These are phyloP conservation scores for Spea bombifrons DNA, from an alignment of 2,113 vertebrate genomes.

Conservation along the genomic window DNA sequence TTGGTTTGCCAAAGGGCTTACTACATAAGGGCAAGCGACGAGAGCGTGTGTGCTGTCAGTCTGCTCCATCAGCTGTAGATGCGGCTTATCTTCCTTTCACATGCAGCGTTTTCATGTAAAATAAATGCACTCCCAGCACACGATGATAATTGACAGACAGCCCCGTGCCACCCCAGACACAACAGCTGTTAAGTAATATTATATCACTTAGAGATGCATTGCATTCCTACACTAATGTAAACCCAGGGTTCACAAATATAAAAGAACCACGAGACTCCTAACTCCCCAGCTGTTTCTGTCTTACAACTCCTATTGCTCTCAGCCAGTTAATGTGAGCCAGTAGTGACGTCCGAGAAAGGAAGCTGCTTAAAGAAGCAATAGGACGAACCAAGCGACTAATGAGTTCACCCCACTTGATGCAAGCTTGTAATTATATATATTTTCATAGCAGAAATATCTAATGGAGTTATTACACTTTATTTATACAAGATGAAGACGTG, in stretches of 20 bases:
- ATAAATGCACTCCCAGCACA: slow-evolving; percentile 23
- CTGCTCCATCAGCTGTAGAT: slow-evolving; percentile 18
- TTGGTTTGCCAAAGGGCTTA: slow-evolving; percentile 18
- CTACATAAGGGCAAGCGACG: slow-evolving; percentile 1
- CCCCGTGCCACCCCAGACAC: neutral
- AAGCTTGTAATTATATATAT: no score
- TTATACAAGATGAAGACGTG: no score
- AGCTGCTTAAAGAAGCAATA: no score
- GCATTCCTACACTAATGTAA: neutral
- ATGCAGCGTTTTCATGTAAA: slow-evolving; percentile 38
- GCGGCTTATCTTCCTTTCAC: slow-evolving; percentile 20
- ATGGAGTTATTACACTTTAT: no score
- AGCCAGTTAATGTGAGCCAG: no score
- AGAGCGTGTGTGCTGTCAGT: slow-evolving; percentile 2
- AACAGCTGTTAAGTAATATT: slow-evolving; percentile 1
- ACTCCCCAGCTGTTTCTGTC: neutral
- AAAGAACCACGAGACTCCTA: neutral
- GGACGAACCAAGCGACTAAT: no score
- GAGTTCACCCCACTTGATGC: no score
- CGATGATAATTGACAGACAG: slow-evolving; percentile 10
- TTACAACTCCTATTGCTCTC: no score
- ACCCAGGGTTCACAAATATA: neutral
- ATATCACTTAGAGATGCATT: neutral
- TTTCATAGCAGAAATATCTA: no score
- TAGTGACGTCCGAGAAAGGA: no score